Base-by-base conservation (phyloP, 2,888 invertebrate species). In the Cactoblastis cactorum region DNA sequence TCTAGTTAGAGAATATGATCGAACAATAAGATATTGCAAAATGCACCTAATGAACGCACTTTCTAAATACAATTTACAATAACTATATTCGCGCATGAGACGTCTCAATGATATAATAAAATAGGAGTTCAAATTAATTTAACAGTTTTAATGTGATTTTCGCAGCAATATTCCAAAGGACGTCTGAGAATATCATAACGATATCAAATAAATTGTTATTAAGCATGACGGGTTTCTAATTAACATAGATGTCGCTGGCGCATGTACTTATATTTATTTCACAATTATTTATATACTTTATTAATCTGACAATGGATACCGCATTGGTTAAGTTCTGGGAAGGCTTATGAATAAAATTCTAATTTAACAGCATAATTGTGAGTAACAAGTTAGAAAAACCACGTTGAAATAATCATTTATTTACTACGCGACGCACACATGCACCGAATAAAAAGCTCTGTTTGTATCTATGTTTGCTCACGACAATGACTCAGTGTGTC, bases 371-470 rank as follows among this genome's bases (percentile, higher is more conserved):
- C 64, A 66, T n/a, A 66, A 67, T 74, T 65, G 64, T 74, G 72
- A 74, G 71, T 80, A 76, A 78, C 72, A 60, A 67, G 84, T 83
- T 66, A 88, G 86, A 68, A 91, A 91, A 90, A 89, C 91, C 72
- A 82, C 87, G 70, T 65, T 67, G 71, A 72, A 75, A 78, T 79
- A 79, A 77, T 71, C 58, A 59, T 82, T 81, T 85, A 77, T 83
- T 81, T 83, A 77, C 80, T 83, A 79, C 73, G 72, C 65, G 73
- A 68, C 64, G 65, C 62, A 62, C 67, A 67, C 72, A 75, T 69
- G 68, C 79, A 69, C 59, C 59, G 61, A 72, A 68, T 75, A 73
- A 80, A 82, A 78, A 75, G 61, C 61, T 61, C 63, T 53, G 59
- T 58, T 58, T 71, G 71, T 72, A 70, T 71, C 71, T 77, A 69